Percentiles rank a stretch among this genome's conserved stretches.
Evolutionary conservation across 64 coral and sea anemone genomes (phyloP).

Genomic region (Astreopora myriophthalma): DNA sequence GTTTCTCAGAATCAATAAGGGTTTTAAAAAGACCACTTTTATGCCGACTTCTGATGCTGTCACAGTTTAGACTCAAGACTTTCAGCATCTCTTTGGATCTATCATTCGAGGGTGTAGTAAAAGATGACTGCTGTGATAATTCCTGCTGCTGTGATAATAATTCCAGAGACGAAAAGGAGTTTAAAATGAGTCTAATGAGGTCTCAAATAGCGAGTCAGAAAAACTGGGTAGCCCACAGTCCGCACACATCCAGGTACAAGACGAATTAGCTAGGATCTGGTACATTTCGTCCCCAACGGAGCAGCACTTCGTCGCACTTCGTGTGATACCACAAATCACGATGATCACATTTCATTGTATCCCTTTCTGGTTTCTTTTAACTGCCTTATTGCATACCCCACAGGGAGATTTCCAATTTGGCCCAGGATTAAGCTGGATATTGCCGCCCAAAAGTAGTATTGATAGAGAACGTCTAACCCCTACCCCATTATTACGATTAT

Average conservation of each 20-base stretch:
- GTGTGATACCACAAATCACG: background rate
- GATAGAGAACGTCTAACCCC: no score
- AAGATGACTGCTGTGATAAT: constrained; percentile 18
- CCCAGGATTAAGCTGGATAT: constrained; percentile 39
- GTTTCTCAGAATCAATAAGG: no score
- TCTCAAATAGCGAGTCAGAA: background rate
- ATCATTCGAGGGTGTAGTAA: constrained; percentile 6
- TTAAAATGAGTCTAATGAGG: background rate
- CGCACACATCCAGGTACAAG: constrained; percentile 9
- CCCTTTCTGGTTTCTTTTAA: constrained; percentile 27
- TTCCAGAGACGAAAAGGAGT: constrained; percentile 19
- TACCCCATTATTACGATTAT: no score
- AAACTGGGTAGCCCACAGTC: background rate
- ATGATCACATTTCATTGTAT: constrained; percentile 22
- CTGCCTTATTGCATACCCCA: constrained; percentile 4
- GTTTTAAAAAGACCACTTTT: no score
- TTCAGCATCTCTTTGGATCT: background rate
- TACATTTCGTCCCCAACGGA: background rate
- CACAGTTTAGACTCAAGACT: background rate
- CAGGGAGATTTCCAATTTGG: constrained; percentile 44
- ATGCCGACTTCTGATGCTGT: no score
- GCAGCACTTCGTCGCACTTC: constrained; percentile 8
- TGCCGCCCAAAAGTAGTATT: background rate
- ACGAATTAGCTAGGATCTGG: constrained; percentile 9
- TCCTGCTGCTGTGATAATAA: constrained; percentile 36